A percentile compares a stretch with the other conserved stretches of the same genome.
These are phyloP conservation scores for Catharus ustulatus DNA, from an alignment of 2,797 vertebrate species.

Conservation along the genomic window DNA sequence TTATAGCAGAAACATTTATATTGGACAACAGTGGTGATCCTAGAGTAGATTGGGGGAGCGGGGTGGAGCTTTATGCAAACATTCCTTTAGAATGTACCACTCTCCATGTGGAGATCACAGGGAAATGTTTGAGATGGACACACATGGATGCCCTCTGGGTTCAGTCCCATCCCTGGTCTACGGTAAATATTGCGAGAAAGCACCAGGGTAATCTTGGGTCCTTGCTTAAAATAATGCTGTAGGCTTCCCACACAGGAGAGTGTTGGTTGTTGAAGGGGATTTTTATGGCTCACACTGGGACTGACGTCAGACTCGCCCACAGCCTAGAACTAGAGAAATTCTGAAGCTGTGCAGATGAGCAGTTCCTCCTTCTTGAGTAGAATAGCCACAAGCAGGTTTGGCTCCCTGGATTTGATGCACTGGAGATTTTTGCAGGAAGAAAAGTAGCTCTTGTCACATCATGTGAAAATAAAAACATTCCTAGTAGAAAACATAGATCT, in stretches of 20 bases:
- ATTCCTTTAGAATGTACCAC: accelerated
- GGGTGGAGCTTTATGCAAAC: accelerated
- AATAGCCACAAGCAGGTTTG: neutral
- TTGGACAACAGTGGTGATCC: neutral
- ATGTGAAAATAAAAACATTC: neutral
- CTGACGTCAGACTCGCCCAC: slow-evolving; percentile 24
- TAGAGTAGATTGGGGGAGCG: neutral
- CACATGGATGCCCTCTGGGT: neutral
- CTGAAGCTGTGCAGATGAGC: neutral
- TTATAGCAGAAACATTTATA: neutral
- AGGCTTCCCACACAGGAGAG: slow-evolving; percentile 22
- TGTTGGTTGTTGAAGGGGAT: neutral
- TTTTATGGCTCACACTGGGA: neutral
- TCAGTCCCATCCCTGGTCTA: neutral
- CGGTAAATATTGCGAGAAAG: neutral
- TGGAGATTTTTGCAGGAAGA: neutral
- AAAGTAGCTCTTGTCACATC: neutral
- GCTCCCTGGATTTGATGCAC: neutral
- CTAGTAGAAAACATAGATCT: neutral
- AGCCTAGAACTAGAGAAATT: neutral
- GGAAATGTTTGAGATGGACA: neutral
- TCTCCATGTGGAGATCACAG: accelerated
- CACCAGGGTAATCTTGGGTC: neutral
- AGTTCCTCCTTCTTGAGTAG: neutral
- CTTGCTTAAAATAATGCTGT: slow-evolving; percentile 3